Conservation (phyloP, 2,113 vertebrate genomes). For the Phrynosoma blainvillii region DNA sequence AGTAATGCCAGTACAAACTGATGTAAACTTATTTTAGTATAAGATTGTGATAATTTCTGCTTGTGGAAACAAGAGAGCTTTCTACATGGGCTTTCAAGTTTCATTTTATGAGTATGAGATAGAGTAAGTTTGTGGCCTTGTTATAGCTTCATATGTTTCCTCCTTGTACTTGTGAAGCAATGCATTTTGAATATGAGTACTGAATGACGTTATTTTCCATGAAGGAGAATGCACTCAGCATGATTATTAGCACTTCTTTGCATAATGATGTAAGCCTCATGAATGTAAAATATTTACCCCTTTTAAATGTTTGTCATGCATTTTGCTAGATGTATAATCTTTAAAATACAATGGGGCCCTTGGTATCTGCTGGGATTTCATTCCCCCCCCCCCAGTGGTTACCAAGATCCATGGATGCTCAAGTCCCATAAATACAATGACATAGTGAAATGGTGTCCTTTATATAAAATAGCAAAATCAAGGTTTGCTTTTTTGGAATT, state of each 20-base stretch:
- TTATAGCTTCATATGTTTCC: not conserved
- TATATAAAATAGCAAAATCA: too few species aligned
- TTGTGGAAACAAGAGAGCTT: not conserved
- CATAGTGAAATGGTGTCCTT: too few species aligned
- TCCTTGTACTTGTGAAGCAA: not conserved
- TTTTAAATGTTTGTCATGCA: not conserved
- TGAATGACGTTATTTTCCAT: not conserved
- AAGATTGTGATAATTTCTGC: not conserved
- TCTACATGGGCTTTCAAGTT: not conserved
- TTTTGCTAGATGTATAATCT: not conserved
- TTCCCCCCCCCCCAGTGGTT: too few species aligned
- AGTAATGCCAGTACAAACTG: not conserved
- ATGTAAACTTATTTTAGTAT: not conserved
- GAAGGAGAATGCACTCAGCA: not conserved
- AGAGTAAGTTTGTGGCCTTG: not conserved
- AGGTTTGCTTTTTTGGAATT: too few species aligned
- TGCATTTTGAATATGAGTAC: not conserved
- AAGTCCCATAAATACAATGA: too few species aligned
- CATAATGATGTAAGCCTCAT: slow-evolving; percentile 8
- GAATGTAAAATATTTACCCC: not conserved
- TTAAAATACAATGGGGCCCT: not conserved
- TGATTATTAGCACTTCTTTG: slow-evolving; percentile 25
- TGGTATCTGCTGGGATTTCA: too few species aligned
- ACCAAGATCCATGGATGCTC: too few species aligned
- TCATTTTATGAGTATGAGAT: not conserved